These are phyloP conservation scores for Tryphoninae sp. DNA, from an alignment of 2,888 invertebrate genomes.

Conservation along the genomic window DNA sequence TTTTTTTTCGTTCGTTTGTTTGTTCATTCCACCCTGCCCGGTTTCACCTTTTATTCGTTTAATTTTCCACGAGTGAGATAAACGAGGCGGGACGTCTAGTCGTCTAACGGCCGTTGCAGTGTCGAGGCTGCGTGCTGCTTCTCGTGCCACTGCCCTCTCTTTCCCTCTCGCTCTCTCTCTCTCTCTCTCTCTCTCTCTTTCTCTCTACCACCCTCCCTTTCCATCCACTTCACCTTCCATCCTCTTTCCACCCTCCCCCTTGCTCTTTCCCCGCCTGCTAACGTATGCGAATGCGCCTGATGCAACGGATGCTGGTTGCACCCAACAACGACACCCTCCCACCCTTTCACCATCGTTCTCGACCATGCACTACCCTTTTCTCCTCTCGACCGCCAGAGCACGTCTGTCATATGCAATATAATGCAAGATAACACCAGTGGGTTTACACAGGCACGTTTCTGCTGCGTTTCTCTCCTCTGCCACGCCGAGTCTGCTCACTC, in stretches of 20 bases:
- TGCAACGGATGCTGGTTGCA: constrained; percentile 58
- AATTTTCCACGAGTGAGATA: constrained; percentile 59
- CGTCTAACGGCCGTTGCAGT: constrained; percentile 37
- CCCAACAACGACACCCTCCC: constrained; percentile 21
- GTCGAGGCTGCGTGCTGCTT: constrained; percentile 13
- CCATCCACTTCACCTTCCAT: not conserved
- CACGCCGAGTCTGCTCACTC: constrained; percentile 41
- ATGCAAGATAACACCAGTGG: constrained; percentile 73
- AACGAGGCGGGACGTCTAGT: constrained; percentile 55
- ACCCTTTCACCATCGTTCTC: not conserved
- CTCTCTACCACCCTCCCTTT: not conserved
- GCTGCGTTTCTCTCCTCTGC: constrained; percentile 47
- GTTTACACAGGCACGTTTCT: constrained; percentile 72
- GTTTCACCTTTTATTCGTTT: constrained; percentile 33
- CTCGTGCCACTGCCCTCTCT: not conserved
- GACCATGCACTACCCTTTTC: constrained; percentile 31
- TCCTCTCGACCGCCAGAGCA: constrained; percentile 64
- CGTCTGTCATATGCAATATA: constrained; percentile 76
- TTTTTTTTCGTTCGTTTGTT: not conserved
- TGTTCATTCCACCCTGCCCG: constrained; percentile 1
- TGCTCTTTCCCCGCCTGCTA: constrained; percentile 20
- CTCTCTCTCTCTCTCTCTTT: not conserved
- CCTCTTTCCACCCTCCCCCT: constrained; percentile 1
- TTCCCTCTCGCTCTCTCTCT: not conserved
- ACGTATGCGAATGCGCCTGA: constrained; percentile 55